Base-by-base conservation (phyloP, 53 echinoderm and acorn worm genomes). In the Holothuria leucospilota region DNA sequence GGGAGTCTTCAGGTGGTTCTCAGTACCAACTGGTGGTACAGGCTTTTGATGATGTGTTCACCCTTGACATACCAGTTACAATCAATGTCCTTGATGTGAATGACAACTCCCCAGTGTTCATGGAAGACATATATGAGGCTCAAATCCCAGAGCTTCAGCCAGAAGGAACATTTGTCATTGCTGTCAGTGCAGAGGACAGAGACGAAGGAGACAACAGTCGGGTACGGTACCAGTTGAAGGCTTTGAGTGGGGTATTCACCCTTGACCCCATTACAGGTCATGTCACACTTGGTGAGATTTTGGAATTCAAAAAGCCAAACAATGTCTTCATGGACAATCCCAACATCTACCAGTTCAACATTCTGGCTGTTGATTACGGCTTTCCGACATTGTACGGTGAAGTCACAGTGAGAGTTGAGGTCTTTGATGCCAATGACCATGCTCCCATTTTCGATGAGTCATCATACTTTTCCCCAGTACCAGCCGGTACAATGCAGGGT, bases 361-460 rank as follows among this genome's bases (percentile, higher is more conserved):
- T 95, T 62, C 84, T 94, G 64, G 98, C 95, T 14, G 89, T 88
- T 20, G 98, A 98, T 63, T 64, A 59, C 65, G 98, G 98, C 28
- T 88, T 90, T 59, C 98, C 98, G 29, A 81, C 95, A 13, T 56
- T 89, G 40, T 98, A 93, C 56, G 78, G 89, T 62, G 92, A 93
- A 63, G 90, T 83, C 30, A 75, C 75, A 18, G 87, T 95, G 29
- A 90, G 88, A 18, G 85, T 98, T 9, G 85, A 71, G 25, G 88
- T 98, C 25, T 88, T 82, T n/a, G 93, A 93, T 77, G 93, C 93
- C 77, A 96, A 96, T 79, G 87, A 92, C 30, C 88, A 95, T 86
- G 74, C 93, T 5, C 98, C 98, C 7, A 92, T 90, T 34, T 98
- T 98, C 78, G 85, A 88, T 21, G 20, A 86, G 66, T 63, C 86